Evolutionary conservation across 1,140 invertebrate species (phyloP).

Genomic region (Myzus persicae): DNA sequence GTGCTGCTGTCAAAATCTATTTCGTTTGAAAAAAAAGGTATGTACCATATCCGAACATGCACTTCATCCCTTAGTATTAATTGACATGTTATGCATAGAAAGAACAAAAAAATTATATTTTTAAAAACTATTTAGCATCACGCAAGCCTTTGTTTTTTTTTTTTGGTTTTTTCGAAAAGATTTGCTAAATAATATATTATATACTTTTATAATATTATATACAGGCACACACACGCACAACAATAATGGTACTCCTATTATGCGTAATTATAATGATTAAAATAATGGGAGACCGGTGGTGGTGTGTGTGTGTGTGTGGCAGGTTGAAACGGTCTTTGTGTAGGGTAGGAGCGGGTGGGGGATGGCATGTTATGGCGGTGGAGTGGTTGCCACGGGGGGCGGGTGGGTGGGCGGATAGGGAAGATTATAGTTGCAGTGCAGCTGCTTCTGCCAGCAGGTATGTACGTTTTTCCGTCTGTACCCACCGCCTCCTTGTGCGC

Average conservation of each 20-base stretch:
- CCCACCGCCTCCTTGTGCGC: neutral
- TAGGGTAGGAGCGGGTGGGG: neutral
- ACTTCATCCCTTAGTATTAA: neutral
- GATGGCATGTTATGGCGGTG: neutral
- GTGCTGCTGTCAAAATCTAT: neutral
- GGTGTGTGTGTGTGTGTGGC: neutral
- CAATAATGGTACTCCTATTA: constrained; percentile 24
- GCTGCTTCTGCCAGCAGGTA: constrained; percentile 24
- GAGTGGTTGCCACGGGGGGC: neutral
- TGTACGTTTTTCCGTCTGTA: neutral
- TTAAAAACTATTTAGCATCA: constrained; percentile 42
- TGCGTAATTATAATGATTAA: constrained; percentile 55
- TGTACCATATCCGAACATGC: neutral
- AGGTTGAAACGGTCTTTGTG: constrained; percentile 44
- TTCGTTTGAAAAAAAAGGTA: neutral
- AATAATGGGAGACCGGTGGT: constrained; percentile 40
- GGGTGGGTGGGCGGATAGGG: constrained; percentile 39
- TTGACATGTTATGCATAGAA: neutral
- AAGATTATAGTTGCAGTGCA: constrained; percentile 47
- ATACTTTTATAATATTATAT: neutral
- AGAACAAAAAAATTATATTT: neutral
- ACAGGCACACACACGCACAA: neutral
- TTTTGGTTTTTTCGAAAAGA: neutral
- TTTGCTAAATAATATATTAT: neutral
- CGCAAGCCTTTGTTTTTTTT: neutral